A percentile compares a stretch with the other conserved stretches of the same genome.
Evolutionary conservation across 2,797 vertebrate species (phyloP).

Genomic region (Girardinus metallicus): DNA sequence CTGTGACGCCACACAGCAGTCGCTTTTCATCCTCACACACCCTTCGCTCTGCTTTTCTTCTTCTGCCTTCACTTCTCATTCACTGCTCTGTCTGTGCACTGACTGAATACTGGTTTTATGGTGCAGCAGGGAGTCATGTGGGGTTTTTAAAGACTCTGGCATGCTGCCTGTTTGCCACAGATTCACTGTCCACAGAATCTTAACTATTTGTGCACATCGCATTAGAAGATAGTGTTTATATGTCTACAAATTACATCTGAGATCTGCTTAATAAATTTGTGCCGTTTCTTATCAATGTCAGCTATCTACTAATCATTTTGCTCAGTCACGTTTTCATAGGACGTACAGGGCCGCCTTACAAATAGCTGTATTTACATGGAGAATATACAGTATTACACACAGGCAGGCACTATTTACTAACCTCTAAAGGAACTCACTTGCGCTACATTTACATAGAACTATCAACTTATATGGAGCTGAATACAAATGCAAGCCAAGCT

Average conservation of each 20-base stretch:
- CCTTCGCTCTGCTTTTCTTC: conserved; percentile 20
- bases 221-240: conserved; percentile 7
- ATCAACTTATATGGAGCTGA: background rate
- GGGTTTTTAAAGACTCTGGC: conserved; percentile 41
- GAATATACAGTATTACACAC: background rate
- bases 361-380: background rate
- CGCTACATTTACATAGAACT: background rate
- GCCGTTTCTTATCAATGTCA: conserved; percentile 6
- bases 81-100: conserved; percentile 16
- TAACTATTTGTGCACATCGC: conserved; percentile 29
- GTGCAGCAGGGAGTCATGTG: conserved; percentile 14
- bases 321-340: conserved; percentile 20
- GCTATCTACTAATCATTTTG: conserved; percentile 2
- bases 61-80: conserved; percentile 11
- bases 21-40: conserved; percentile 18
- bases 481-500: background rate
- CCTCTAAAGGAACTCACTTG: background rate
- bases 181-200: conserved; percentile 31
- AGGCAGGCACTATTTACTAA: background rate
- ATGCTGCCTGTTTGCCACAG: conserved; percentile 28
- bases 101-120: conserved; percentile 6
- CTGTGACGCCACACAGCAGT: conserved; percentile 37
- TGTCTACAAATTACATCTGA: conserved; percentile 2
- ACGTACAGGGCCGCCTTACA: background rate
- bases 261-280: conserved; percentile 4